Percentiles rank a stretch among this genome's conserved stretches.
Evolutionary conservation across 2,797 vertebrate genomes (phyloP).

Genomic region (Bradypodion ventrale): DNA sequence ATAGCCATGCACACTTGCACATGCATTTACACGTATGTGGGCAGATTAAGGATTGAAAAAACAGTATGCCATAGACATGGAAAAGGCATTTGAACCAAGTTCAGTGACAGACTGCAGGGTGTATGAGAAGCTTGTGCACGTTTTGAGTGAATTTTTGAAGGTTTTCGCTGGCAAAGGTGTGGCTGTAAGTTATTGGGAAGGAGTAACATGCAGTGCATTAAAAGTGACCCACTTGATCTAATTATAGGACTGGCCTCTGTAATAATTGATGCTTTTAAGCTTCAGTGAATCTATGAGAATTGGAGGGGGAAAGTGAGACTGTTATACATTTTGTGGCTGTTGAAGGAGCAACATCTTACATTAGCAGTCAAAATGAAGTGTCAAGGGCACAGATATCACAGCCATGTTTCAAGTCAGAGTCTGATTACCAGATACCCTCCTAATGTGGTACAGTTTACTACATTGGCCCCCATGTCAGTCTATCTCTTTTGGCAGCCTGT

Average conservation of each 20-base stretch:
- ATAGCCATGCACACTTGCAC: not conserved
- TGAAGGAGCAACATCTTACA: not conserved
- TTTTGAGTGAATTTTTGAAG: not conserved
- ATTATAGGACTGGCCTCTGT: constrained; percentile 43
- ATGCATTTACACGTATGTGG: no score
- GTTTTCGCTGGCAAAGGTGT: not conserved
- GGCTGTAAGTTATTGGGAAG: constrained; percentile 2
- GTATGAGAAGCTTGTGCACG: not conserved
- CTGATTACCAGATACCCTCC: constrained; percentile 26
- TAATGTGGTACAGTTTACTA: constrained; percentile 5
- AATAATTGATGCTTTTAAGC: constrained; percentile 47
- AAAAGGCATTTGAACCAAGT: not conserved
- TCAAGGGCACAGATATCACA: constrained; percentile 11
- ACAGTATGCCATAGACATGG: not conserved
- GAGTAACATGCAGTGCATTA: not conserved
- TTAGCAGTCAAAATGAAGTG: not conserved
- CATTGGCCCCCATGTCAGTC: constrained; percentile 16
- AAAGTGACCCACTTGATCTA: constrained; percentile 37
- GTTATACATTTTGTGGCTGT: constrained; percentile 12
- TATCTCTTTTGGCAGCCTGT: not conserved
- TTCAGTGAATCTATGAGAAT: constrained; percentile 29
- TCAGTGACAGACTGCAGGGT: not conserved
- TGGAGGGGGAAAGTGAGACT: not conserved
- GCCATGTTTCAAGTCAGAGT: not conserved
- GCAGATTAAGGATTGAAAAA: not conserved